Conservation (phyloP, 2,888 invertebrate genomes). For the Habroteleia sp. region DNA sequence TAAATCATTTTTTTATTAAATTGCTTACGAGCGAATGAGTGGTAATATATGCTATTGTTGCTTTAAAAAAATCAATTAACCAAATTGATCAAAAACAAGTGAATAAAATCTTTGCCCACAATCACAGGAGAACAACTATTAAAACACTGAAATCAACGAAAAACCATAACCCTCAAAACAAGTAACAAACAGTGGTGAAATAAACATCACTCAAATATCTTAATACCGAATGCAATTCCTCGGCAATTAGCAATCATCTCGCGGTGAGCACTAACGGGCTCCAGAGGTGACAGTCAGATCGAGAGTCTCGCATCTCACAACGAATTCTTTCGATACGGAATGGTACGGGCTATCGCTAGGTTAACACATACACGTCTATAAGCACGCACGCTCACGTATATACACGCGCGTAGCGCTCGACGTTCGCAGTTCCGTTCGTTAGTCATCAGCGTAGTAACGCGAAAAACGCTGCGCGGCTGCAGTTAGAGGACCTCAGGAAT, state of each 20-base stretch:
- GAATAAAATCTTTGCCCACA: too few species aligned
- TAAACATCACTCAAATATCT: background rate
- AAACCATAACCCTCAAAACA: slow-evolving; percentile 1
- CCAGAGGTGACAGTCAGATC: slow-evolving; percentile 16
- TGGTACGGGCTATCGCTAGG: slow-evolving; percentile 30
- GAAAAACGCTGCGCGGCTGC: background rate
- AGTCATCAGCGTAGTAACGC: background rate
- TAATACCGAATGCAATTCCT: slow-evolving; percentile 6
- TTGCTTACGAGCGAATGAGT: too few species aligned
- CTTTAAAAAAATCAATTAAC: too few species aligned
- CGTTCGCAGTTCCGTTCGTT: too few species aligned
- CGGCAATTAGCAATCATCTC: slow-evolving; percentile 1
- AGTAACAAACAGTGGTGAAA: background rate
- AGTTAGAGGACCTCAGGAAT: too few species aligned
- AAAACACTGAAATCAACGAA: too few species aligned
- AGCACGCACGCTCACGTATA: background rate
- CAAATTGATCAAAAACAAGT: too few species aligned
- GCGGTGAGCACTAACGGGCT: slow-evolving; percentile 17
- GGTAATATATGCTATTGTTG: too few species aligned
- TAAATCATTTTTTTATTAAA: too few species aligned
- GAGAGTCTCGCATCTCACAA: slow-evolving; percentile 25
- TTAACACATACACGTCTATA: slow-evolving; percentile 19
- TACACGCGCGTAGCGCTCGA: background rate
- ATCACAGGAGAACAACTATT: too few species aligned
- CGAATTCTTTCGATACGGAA: slow-evolving; percentile 22